phyloP scores from a whole-genome alignment of 2,888 invertebrate species.

The Chromoteleia sp. region DNA sequence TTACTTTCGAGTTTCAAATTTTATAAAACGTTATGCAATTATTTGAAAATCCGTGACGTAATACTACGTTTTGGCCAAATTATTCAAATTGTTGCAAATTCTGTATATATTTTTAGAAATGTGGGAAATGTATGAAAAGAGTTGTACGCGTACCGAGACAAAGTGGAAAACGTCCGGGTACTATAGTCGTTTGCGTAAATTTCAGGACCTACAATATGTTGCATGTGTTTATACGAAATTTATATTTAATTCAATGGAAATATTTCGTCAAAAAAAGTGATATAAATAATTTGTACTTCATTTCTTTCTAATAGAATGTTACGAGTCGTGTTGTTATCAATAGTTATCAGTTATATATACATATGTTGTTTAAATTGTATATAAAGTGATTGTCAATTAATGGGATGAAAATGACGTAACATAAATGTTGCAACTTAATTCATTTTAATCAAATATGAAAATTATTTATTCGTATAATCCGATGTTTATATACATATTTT shows the following conservation, averaged over 20 bases:
- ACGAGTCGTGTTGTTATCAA: no score
- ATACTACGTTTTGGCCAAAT: not conserved
- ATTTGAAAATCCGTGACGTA: not conserved
- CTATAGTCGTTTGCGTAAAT: constrained; percentile 20
- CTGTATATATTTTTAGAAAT: not conserved
- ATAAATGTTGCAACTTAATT: no score
- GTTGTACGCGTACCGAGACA: not conserved
- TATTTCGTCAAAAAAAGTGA: not conserved
- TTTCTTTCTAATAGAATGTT: no score
- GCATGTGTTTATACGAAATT: constrained; percentile 24
- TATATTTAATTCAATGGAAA: constrained; percentile 12
- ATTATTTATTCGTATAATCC: no score
- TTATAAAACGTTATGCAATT: not conserved
- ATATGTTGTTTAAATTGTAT: no score
- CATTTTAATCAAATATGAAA: not conserved
- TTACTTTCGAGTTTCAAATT: constrained; percentile 1
- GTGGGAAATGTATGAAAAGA: not conserved
- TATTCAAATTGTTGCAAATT: not conserved
- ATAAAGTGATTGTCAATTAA: no score
- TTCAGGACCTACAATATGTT: constrained; percentile 6
- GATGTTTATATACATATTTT: no score
- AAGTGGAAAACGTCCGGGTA: not conserved
- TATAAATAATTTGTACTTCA: no score
- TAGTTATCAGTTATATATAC: no score
- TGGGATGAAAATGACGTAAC: no score